These are phyloP conservation scores for Burhinus oedicnemus DNA, from an alignment of 2,113 vertebrate genomes.

Conservation along the genomic window DNA sequence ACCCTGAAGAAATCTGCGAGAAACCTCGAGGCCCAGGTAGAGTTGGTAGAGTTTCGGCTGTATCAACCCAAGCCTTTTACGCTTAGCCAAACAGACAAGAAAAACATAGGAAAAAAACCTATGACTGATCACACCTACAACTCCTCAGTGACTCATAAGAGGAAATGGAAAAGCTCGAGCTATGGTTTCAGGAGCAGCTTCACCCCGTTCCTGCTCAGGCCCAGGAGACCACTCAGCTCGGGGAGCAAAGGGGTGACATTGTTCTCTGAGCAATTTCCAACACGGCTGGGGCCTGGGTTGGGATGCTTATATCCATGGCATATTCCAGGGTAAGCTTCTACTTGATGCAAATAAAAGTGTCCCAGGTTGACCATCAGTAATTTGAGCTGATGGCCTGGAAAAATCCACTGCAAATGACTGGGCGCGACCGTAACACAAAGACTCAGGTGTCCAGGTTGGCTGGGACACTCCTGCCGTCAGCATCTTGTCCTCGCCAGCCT, in stretches of 20 bases:
- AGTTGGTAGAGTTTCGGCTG: neutral
- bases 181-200: neutral
- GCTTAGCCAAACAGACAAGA: neutral
- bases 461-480: neutral
- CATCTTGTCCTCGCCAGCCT: neutral
- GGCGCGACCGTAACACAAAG: neutral
- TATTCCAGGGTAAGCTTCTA: neutral
- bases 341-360: neutral
- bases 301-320: neutral
- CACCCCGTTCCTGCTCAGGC: accelerated
- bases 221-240: neutral
- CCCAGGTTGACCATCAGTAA: neutral
- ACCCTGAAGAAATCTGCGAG: neutral
- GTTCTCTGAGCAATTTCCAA: neutral
- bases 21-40: neutral
- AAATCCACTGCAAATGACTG: neutral
- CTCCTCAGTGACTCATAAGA: neutral
- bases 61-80: neutral
- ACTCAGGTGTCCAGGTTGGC: neutral
- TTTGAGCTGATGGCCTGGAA: neutral
- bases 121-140: neutral
- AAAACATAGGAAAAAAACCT: neutral
- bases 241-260: neutral
- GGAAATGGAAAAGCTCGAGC: constrained; percentile 9
- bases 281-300: neutral